Conservation (phyloP, 2,888 invertebrate species). For the Trissoscelio sp. region DNA sequence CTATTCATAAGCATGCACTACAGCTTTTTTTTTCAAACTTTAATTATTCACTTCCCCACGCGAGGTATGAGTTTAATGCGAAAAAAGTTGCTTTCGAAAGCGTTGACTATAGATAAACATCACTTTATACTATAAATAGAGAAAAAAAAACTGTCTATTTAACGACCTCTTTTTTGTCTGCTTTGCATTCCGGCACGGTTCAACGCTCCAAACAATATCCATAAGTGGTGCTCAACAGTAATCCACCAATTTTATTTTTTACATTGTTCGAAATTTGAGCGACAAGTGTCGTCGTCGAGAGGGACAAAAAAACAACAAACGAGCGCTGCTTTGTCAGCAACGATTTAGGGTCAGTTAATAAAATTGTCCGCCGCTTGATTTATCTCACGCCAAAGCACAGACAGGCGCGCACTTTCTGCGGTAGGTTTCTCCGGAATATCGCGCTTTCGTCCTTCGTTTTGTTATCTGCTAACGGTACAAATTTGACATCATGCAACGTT, state of each 20-base stretch:
- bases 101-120: background rate
- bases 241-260: conserved; percentile 28
- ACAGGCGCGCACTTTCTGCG: conserved; percentile 1
- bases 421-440: background rate
- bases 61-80: background rate
- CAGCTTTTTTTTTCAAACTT: no score
- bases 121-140: background rate
- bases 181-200: conserved; percentile 1
- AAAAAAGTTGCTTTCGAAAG: background rate
- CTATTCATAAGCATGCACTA: no score
- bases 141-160: background rate
- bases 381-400: conserved; percentile 10
- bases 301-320: conserved; percentile 9
- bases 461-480: conserved; percentile 33
- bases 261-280: conserved; percentile 27
- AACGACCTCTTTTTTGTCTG: conserved; percentile 4
- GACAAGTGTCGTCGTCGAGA: conserved; percentile 16
- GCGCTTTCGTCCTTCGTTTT: conserved; percentile 35
- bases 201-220: conserved; percentile 35
- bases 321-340: conserved; percentile 27
- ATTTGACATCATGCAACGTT: conserved; percentile 48
- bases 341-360: conserved; percentile 58
- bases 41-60: background rate
- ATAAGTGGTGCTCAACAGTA: conserved; percentile 33
- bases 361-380: conserved; percentile 38